Percentiles rank a stretch among this genome's conserved stretches.
phyloP scores from a whole-genome alignment of 2,797 vertebrate genomes.

The Xiphophorus birchmanni region DNA sequence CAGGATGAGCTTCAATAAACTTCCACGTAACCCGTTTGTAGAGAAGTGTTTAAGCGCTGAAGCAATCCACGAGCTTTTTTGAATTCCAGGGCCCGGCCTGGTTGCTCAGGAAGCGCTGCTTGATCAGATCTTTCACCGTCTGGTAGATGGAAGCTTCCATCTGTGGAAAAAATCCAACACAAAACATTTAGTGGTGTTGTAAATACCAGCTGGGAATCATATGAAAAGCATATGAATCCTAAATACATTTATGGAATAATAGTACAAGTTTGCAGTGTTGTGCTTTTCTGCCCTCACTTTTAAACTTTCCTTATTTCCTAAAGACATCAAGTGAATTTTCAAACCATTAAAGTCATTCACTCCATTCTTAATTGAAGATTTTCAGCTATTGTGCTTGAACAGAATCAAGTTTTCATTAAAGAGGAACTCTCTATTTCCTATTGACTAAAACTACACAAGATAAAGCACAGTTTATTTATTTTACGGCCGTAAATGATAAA shows the following conservation, averaged over 20 bases:
- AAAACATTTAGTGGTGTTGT: neutral
- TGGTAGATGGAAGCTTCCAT: constrained; percentile 64
- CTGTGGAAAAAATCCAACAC: constrained; percentile 43
- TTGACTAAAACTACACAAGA: neutral
- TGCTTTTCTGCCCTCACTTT: neutral
- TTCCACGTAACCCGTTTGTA: neutral
- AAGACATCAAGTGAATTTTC: neutral
- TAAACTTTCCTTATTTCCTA: neutral
- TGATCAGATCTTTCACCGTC: constrained; percentile 72
- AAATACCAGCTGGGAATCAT: neutral
- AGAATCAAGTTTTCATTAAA: neutral
- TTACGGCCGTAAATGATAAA: neutral
- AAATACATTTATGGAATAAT: neutral
- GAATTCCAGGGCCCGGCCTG: constrained; percentile 77
- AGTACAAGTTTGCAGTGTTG: neutral
- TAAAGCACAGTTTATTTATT: neutral
- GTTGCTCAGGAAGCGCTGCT: constrained; percentile 65
- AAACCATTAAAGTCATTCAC: neutral
- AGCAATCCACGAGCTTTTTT: constrained; percentile 80
- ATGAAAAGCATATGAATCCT: neutral
- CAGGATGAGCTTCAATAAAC: constrained; percentile 28
- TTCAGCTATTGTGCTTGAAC: neutral
- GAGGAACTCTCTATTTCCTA: neutral
- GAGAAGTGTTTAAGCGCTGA: constrained; percentile 57
- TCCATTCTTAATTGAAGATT: neutral